Percentiles rank a stretch among this genome's conserved stretches.
These are phyloP conservation scores for Sinella curviseta DNA, from an alignment of 1,140 invertebrate species.

Conservation along the genomic window DNA sequence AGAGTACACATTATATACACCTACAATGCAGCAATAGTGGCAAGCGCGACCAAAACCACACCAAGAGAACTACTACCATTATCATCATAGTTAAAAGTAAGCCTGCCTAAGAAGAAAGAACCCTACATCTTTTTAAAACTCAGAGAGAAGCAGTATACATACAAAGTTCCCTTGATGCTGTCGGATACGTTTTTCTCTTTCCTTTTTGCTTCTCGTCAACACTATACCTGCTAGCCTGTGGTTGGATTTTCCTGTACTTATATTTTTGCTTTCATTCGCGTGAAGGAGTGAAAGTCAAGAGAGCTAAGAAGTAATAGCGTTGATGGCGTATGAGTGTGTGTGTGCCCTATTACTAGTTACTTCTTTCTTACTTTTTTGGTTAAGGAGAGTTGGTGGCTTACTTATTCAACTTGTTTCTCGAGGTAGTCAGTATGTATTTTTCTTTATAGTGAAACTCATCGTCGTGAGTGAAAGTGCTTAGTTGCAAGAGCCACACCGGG, in stretches of 20 bases:
- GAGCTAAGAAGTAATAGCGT: slow-evolving; percentile 11
- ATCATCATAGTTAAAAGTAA: no score
- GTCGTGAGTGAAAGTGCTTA: no score
- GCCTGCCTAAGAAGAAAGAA: no score
- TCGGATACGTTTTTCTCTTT: not conserved
- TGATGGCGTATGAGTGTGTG: no score
- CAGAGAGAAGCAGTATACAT: not conserved
- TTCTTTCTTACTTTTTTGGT: not conserved
- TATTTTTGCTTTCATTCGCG: not conserved
- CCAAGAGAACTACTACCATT: no score
- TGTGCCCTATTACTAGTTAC: no score
- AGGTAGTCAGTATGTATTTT: no score
- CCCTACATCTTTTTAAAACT: not conserved
- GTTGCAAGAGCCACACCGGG: not conserved
- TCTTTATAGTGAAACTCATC: no score
- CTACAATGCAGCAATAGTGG: no score
- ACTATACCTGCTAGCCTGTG: no score
- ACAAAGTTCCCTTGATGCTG: not conserved
- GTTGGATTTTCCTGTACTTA: not conserved
- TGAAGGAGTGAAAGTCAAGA: slow-evolving; percentile 1
- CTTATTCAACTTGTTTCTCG: not conserved
- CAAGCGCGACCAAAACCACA: no score
- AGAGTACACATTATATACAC: no score
- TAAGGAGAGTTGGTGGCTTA: not conserved
- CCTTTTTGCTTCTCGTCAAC: not conserved